These are phyloP conservation scores for Rhadina sibilatrix DNA, from an alignment of 2,113 vertebrate species.

Conservation along the genomic window DNA sequence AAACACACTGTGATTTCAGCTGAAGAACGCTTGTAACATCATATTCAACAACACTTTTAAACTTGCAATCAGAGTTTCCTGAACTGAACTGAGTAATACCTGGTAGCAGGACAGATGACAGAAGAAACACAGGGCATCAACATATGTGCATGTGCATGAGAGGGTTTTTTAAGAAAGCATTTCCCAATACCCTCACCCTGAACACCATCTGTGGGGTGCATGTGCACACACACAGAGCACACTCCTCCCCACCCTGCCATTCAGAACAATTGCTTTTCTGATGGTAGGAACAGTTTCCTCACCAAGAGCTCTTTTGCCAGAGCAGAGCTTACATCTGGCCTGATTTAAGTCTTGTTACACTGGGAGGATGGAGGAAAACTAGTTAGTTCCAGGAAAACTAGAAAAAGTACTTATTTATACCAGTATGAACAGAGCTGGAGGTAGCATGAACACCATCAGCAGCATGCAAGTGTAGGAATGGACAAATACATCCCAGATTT, in stretches of 20 bases:
- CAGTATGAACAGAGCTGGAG: not conserved
- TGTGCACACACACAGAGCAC: not conserved
- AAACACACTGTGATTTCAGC: not conserved
- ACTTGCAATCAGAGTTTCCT: not conserved
- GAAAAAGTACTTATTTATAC: not conserved
- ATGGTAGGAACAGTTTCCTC: not conserved
- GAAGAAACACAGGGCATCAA: not conserved
- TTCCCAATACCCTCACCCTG: not conserved
- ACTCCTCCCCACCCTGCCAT: not conserved
- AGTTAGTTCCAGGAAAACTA: not conserved
- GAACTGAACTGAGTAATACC: not conserved
- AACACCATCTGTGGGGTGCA: not conserved
- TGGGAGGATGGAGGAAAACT: not conserved
- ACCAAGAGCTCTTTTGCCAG: not conserved
- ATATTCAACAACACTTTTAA: not conserved
- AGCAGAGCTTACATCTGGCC: not conserved
- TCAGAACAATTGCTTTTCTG: not conserved
- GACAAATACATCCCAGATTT: not conserved
- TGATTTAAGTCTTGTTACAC: not conserved
- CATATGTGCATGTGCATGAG: accelerated
- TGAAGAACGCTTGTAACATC: not conserved
- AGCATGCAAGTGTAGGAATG: not conserved
- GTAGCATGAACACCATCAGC: not conserved
- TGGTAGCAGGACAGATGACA: not conserved
- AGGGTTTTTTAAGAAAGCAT: not conserved